Evolutionary conservation across 2,797 vertebrate species (phyloP), one percentile per base, ranked within the genome.

Genomic region (Semotilus atromaculatus): DNA sequence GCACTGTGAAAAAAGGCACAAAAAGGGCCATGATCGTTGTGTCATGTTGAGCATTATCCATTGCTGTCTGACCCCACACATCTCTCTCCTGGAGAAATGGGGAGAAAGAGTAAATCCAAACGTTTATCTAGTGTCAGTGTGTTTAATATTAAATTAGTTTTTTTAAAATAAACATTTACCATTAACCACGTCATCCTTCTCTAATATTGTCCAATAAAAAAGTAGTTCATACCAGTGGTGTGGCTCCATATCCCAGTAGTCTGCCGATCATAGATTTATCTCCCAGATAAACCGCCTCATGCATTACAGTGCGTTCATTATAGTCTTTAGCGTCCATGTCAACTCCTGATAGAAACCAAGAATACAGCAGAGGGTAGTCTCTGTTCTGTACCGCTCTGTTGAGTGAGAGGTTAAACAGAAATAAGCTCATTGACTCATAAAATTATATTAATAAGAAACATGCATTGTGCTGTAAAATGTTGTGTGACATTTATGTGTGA

Each of bases 291-390:
- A 81, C 84, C 2, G 87, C 87, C 71, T 81, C 31, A 18, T 88
- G 66, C 87, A 88, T 77, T 29, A 40, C 84, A 13, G 76, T 88
- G 23, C 66, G 45, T 3, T 55, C 72, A 40, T 81, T 77, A 68
- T 88, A 84, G 48, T 88, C 84, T 68, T 83, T 72, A 53, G n/a
- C 38, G 66, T 86, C 71, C 81, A 88, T 76, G 29, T 86, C 72
- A 1, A 86, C 66, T 6, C 71, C 84, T 71, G 76, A 64, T 18
- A 81, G 53, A 48, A 36, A 68, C 84, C 84, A 88, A 23, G 71
- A 81, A 43, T 23, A 4, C 5, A 86, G 45, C 26, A 80, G 26
- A n/a, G 36, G 40, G 64, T 71, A 66, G 60, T 88, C 76, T 60
- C 58, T 83, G 9, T 70, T 88, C 8, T 64, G 75, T 3, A 85